Conservation (phyloP, 2,113 vertebrate species). For the Poeciliopsis retropinna region DNA sequence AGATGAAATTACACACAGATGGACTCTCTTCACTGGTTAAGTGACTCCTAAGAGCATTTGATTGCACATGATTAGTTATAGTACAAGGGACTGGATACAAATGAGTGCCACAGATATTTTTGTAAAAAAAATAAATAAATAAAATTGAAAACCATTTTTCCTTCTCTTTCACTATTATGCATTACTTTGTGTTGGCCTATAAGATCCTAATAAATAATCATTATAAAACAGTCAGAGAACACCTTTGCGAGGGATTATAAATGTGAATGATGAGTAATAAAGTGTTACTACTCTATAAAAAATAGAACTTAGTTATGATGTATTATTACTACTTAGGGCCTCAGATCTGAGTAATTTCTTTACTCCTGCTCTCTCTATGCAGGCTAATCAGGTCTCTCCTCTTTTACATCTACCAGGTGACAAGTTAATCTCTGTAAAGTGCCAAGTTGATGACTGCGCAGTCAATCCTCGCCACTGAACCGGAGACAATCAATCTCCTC, state of each 20-base stretch:
- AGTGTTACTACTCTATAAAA: background rate
- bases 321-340: constrained; percentile 2
- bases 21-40: no score
- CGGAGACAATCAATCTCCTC: constrained; percentile 59
- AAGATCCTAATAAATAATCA: background rate
- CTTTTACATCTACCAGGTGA: constrained; percentile 62
- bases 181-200: background rate
- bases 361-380: constrained; percentile 41
- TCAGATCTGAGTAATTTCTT: background rate
- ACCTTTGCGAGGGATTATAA: background rate
- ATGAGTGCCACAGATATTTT: background rate
- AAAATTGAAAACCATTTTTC: background rate
- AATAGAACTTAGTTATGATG: background rate
- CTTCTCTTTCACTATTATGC: background rate
- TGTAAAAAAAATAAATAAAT: background rate
- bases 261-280: background rate
- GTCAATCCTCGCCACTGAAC: constrained; percentile 55
- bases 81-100: no score
- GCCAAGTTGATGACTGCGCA: constrained; percentile 65
- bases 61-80: no score
- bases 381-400: constrained; percentile 47
- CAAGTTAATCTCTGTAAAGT: constrained; percentile 72
- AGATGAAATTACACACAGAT: no score
- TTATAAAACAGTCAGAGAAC: background rate
- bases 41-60: no score